Base-by-base conservation (phyloP, 1,140 invertebrate species). In the Diorhabda elongata region DNA sequence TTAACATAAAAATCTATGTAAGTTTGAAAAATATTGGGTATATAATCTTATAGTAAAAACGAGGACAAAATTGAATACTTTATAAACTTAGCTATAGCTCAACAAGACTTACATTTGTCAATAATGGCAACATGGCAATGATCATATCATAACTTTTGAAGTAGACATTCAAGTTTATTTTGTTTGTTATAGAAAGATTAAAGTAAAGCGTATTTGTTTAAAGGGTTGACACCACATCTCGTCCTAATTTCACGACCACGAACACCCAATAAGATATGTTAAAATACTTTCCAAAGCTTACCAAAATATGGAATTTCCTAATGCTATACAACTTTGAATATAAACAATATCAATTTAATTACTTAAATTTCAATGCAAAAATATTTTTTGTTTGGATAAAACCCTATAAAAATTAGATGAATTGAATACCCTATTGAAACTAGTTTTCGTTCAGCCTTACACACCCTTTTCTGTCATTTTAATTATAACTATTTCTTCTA, bases 181-280 rank as follows among this genome's bases (percentile, higher is more conserved):
- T 42, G 42, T 8, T 44, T 58, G 41, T 60, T 11, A 5, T 59
- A 47, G 42, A 47, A 61, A 7, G 44, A 61, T 5, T 41, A 58
- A 64, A 68, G 61, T 47, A 47, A 44, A 47, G 44, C 60, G 57
- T 26, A 68, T 52, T 57, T 47, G 42, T 64, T 57, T 68, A 11
- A 58, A 26, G 41, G 52, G 52, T 58, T 60, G 61, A 41, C 5
- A 67, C 44, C 47, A 52, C 3, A n/a, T 4, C 47, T 52, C 2
- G n/a, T 8, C n/a, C n/a, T 52, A 2, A 2, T n/a, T n/a, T 52
- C n/a, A 52, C 47, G 47, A 52, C 26, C 47, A 52, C 47, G 43
- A 64, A 64, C 63, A 64, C 62, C 68, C 56, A 66, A 70, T 62
- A 57, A 70, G 69, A 70, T 70, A 70, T 70, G 69, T 70, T 58